Base-by-base conservation (phyloP, 2,113 vertebrate species). In the Cairina moschata region DNA sequence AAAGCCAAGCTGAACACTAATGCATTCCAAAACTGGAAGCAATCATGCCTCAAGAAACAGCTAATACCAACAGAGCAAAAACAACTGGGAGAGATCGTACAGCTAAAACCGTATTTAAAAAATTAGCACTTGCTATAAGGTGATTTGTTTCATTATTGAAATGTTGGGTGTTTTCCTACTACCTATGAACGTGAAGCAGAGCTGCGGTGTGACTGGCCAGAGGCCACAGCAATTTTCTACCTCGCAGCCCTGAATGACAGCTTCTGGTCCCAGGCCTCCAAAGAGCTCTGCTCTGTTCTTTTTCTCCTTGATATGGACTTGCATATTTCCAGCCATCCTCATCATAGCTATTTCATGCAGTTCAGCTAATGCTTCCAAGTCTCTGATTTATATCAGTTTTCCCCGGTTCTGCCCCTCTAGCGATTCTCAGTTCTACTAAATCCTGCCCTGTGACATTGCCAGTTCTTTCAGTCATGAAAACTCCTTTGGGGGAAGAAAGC, bases 11-110 rank as follows among this genome's bases (percentile, higher is more conserved):
- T 91, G 80, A 95, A 63, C 85, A 28, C 31, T 82, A 63, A 82
- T 72, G 56, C 38, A 38, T 91, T 95, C 78, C 77, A 93, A 91
- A 97, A 95, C 52, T 62, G 46, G 63, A 88, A 93, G 52, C 54
- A 81, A 40, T 86, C 31, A 11, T 67, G 58, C 90, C 86, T 93
- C 58, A 52, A 96, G 72, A 85, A 93, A 74, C 56, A 81, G 48
- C 66, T 83, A 82, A 90, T 83, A 73, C 23, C 72, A 76, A 63
- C 6, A 67, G 58, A 42, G 14, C 31, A 59, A 86, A 94, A 75
- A 1, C 56, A 76, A 7, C 29, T 40, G 69, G 65, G 79, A 63
- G 12, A 83, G n/a, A 66, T 46, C 0, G 0, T 67, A n/a, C 20
- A 75, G 38, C 31, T 84, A 65, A 83, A 92, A 59, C 38, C 0